These are phyloP conservation scores for Sminthurides aquaticus DNA, from an alignment of 2,888 invertebrate genomes.

Conservation along the genomic window DNA sequence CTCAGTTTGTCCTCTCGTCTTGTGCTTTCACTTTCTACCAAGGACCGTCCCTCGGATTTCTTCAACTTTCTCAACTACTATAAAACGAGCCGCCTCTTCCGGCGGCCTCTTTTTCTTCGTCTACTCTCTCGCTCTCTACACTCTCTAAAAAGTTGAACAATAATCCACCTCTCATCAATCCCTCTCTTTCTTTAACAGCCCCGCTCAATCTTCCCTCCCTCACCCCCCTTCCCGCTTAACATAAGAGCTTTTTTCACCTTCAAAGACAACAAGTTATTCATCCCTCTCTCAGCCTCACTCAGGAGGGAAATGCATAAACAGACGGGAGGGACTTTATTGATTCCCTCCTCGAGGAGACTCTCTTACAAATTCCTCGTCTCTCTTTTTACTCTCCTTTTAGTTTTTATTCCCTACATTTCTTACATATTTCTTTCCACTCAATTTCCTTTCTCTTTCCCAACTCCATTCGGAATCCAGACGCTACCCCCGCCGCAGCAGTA, in stretches of 20 bases:
- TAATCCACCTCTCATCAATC: not conserved
- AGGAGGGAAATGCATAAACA: too few relatives aligned
- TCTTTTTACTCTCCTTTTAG: not conserved
- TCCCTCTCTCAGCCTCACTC: not conserved
- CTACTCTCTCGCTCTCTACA: not conserved
- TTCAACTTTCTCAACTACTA: too few relatives aligned
- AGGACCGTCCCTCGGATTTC: too few relatives aligned
- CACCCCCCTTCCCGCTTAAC: not conserved
- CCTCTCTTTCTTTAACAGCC: not conserved
- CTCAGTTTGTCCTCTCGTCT: not conserved
- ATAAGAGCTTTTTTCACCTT: not conserved
- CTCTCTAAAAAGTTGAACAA: not conserved
- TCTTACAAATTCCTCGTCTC: not conserved
- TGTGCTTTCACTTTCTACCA: slow-evolving; percentile 15
- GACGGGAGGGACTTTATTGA: not conserved
- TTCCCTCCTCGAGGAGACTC: too few relatives aligned
- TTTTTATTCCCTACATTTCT: not conserved
- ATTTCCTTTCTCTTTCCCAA: too few relatives aligned
- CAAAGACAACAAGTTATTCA: not conserved
- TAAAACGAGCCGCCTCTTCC: too few relatives aligned
- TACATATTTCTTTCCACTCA: not conserved
- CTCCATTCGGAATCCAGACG: not conserved
- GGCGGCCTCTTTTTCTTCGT: too few relatives aligned
- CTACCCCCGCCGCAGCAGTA: not conserved
- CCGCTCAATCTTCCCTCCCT: not conserved